A percentile compares a stretch with the other conserved stretches of the same genome.
These are phyloP conservation scores for Silurus glanis DNA, from an alignment of 2,113 vertebrate species.

Conservation along the genomic window DNA sequence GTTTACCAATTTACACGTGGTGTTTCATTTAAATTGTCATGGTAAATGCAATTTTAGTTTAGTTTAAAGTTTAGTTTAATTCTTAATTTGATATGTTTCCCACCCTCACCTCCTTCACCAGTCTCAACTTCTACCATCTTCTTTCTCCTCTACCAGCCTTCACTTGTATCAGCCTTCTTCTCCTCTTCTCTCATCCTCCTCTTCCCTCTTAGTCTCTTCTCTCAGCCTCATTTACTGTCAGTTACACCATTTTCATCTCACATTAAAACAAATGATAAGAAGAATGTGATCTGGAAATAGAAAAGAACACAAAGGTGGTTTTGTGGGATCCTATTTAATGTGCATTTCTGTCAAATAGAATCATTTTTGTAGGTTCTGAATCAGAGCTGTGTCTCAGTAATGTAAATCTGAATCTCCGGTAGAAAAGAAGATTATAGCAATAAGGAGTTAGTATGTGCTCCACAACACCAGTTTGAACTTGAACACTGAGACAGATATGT, in stretches of 20 bases:
- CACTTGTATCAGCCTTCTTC: not conserved
- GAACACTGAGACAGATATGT: not conserved
- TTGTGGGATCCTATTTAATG: too few species aligned
- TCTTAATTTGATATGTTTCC: too few species aligned
- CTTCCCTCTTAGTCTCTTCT: too few species aligned
- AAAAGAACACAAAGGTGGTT: not conserved
- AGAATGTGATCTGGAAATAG: not conserved
- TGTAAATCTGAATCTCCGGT: not conserved
- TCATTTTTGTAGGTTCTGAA: not conserved
- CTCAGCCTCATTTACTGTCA: too few species aligned
- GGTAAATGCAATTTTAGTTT: not conserved
- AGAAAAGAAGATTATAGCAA: not conserved
- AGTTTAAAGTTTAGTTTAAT: not conserved
- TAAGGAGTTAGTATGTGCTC: not conserved
- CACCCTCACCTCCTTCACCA: too few species aligned
- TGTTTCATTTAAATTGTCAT: not conserved
- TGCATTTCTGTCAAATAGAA: not conserved
- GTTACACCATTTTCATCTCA: not conserved
- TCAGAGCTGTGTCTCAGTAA: slow-evolving; percentile 3
- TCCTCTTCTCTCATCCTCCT: too few species aligned
- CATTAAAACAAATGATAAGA: not conserved
- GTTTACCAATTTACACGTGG: not conserved
- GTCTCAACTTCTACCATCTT: too few species aligned
- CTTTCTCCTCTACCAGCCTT: not conserved
- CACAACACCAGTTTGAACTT: not conserved